Evolutionary conservation across 1,140 invertebrate species (phyloP).

Genomic region (Oreohelix idahoensis): DNA sequence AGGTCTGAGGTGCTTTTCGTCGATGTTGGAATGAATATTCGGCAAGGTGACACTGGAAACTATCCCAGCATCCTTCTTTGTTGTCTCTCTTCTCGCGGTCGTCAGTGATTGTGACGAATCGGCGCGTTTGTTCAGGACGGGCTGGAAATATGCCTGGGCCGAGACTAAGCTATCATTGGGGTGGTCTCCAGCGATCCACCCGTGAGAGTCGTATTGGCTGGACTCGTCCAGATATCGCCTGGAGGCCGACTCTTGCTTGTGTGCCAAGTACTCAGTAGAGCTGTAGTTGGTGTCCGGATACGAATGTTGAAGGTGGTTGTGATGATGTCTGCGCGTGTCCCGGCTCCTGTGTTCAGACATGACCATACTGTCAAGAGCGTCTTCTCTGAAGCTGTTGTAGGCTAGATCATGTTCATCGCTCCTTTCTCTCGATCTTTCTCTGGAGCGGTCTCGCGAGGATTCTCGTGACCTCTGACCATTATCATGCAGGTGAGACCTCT

Average conservation of each 20-base stretch:
- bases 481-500: slow-evolving; percentile 15
- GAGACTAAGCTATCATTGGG: not conserved
- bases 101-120: slow-evolving; percentile 43
- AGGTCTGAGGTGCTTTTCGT: slow-evolving; percentile 45
- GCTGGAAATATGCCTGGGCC: slow-evolving; percentile 19
- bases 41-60: slow-evolving; percentile 65
- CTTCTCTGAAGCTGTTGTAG: not conserved
- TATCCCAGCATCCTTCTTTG: slow-evolving; percentile 49
- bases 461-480: slow-evolving; percentile 26
- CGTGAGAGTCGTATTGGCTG: not conserved
- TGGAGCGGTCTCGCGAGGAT: not conserved
- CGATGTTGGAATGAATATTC: slow-evolving; percentile 55
- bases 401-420: slow-evolving; percentile 4
- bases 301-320: not conserved
- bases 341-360: slow-evolving; percentile 5
- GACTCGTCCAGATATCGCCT: slow-evolving; percentile 43
- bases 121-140: slow-evolving; percentile 32
- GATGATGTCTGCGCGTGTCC: not conserved
- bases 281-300: slow-evolving; percentile 57
- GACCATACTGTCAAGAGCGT: not conserved
- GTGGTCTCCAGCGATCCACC: not conserved
- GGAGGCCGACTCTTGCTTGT: slow-evolving; percentile 58
- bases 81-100: not conserved
- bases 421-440: slow-evolving; percentile 40
- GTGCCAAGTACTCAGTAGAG: slow-evolving; percentile 69